Base-by-base conservation (phyloP, 1,140 invertebrate species). In the Laodelphax striatellus region DNA sequence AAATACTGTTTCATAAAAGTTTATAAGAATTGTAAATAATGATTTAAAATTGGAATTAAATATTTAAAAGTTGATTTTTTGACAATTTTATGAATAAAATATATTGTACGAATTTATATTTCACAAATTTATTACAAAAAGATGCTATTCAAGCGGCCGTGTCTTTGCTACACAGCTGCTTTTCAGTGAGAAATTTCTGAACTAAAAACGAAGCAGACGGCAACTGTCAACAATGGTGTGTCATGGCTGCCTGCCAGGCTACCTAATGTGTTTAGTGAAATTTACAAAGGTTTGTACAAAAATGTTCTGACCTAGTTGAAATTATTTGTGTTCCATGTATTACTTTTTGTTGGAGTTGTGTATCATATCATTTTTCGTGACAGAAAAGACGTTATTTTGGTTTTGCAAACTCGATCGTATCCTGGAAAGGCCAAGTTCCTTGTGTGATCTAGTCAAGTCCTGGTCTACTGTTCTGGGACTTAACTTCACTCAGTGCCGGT, bases 221-320 rank as follows among this genome's bases (percentile, higher is more conserved):
- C 59, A 64, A 57, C 46, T 62, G 61, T 64, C 63, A 64, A 64
- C 63, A 64, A 64, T 64, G 63, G 57, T 60, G 54, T 62, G 63
- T 64, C 59, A 66, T 66, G 65, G 63, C 63, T 62, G 60, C 65
- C 44, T 34, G 52, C 42, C 43, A 64, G 57, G 55, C 42, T 57
- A 43, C 60, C 60, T 58, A 58, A 66, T 66, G 63, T 64, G 50
- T 62, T 58, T 57, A 34, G 52, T 53, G 54, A 62, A 38, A 57
- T 28, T 31, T 62, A 50, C 50, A 17, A 53, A 52, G 55, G 55
- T 62, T 50, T 38, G 55, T 55, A 52, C 14, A 38, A 14, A 24
- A 24, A 34, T 52, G 9, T n/a, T 22, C 9, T 59, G 42, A 22
- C 16, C 5, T 59, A 19, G 11, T 21, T 59, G n/a, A 38, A 41